Evolutionary conservation across 1,140 invertebrate genomes (phyloP).

Genomic region (Diplogasteroides magnus): DNA sequence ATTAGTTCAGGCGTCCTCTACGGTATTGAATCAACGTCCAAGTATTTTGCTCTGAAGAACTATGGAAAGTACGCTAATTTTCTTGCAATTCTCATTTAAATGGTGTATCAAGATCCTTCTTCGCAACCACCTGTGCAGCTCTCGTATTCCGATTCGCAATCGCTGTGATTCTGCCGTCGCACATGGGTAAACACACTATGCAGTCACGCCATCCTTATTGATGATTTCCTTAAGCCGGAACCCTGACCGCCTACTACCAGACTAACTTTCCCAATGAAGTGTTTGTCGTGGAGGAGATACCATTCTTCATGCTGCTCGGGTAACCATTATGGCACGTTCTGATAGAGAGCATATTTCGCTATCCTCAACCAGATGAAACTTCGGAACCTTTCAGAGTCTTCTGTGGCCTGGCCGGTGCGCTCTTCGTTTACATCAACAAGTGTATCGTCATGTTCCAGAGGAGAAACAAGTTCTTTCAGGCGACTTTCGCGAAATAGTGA

Average conservation of each 20-base stretch:
- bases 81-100: too few species aligned
- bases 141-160: constrained; percentile 77
- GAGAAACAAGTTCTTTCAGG: constrained; percentile 36
- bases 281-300: constrained; percentile 94
- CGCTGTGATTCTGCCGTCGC: constrained; percentile 47
- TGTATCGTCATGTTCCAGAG: constrained; percentile 53
- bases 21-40: constrained; percentile 96
- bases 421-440: constrained; percentile 87
- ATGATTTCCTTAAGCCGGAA: constrained; percentile 34
- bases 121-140: constrained; percentile 91
- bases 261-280: constrained; percentile 54
- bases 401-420: constrained; percentile 79
- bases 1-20: constrained; percentile 71
- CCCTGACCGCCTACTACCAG: constrained; percentile 53
- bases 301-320: constrained; percentile 89
- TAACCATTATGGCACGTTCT: constrained; percentile 60
- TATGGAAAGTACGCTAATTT: constrained; percentile 88
- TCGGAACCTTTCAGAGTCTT: constrained; percentile 65
- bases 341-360: constrained; percentile 37
- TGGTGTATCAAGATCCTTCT: constrained; percentile 96
- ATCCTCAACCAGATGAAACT: constrained; percentile 7
- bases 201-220: neutral
- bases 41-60: constrained; percentile 94
- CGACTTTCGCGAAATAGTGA: constrained; percentile 48
- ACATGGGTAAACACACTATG: constrained; percentile 31